Conservation (phyloP, 1,140 invertebrate genomes). For the Phymastichus coffea region DNA sequence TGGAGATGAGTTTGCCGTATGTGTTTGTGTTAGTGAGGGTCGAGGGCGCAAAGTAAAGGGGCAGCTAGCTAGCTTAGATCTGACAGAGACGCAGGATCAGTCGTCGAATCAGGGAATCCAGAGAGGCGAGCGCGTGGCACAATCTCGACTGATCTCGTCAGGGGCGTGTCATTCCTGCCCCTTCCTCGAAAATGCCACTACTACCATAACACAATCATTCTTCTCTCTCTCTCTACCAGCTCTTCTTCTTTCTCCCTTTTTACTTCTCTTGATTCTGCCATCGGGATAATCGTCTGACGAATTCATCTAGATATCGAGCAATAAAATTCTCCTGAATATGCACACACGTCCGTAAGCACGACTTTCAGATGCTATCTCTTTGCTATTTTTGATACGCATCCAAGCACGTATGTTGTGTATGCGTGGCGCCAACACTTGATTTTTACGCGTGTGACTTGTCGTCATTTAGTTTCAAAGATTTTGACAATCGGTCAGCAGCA, state of each 20-base stretch:
- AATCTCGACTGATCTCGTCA: slow-evolving; percentile 45
- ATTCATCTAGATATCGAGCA: slow-evolving; percentile 54
- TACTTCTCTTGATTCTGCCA: slow-evolving; percentile 15
- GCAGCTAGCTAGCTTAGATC: too few species aligned
- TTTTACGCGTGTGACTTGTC: background rate
- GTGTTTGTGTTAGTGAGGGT: too few species aligned
- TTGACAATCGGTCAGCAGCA: slow-evolving; percentile 20
- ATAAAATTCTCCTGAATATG: slow-evolving; percentile 50
- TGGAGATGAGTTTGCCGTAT: too few species aligned
- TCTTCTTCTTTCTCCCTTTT: background rate
- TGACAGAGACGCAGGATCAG: background rate
- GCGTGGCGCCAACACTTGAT: slow-evolving; percentile 28
- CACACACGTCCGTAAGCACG: slow-evolving; percentile 27
- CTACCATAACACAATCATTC: slow-evolving; percentile 50
- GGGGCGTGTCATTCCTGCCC: slow-evolving; percentile 45
- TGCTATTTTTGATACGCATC: slow-evolving; percentile 28
- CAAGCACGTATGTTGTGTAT: slow-evolving; percentile 32
- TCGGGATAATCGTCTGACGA: slow-evolving; percentile 49
- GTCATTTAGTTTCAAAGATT: slow-evolving; percentile 11
- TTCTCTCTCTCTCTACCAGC: background rate
- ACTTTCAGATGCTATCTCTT: slow-evolving; percentile 43
- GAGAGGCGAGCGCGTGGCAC: slow-evolving; percentile 23
- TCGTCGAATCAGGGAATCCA: slow-evolving; percentile 30
- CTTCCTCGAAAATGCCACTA: slow-evolving; percentile 26
- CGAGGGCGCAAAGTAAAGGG: too few species aligned